A percentile compares a stretch with the other conserved stretches of the same genome.
phyloP scores from a whole-genome alignment of 2,888 invertebrate species.

The Drosophila diplacantha region DNA sequence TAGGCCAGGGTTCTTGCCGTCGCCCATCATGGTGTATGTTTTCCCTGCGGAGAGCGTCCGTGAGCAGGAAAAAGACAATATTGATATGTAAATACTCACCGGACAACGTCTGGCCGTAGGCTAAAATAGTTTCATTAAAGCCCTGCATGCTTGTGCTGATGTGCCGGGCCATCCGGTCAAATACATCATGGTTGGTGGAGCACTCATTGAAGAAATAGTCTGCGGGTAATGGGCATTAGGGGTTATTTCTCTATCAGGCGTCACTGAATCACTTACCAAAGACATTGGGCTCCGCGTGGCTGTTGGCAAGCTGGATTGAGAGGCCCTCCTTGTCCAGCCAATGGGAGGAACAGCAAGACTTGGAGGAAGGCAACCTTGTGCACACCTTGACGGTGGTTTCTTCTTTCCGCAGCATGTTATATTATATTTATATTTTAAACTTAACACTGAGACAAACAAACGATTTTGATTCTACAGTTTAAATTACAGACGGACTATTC shows the following conservation, averaged over 20 bases:
- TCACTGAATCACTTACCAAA: slow-evolving; percentile 7
- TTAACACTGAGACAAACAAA: background rate
- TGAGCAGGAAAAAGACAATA: background rate
- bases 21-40: slow-evolving; percentile 91
- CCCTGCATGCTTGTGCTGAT: slow-evolving; percentile 86
- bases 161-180: slow-evolving; percentile 83
- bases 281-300: slow-evolving; percentile 61
- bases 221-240: slow-evolving; percentile 23
- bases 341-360: slow-evolving; percentile 81
- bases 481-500: background rate
- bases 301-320: slow-evolving; percentile 80
- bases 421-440: no score
- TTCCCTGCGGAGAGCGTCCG: slow-evolving; percentile 78
- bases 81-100: slow-evolving; percentile 77
- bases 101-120: slow-evolving; percentile 94
- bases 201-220: slow-evolving; percentile 81
- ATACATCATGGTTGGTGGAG: slow-evolving; percentile 82
- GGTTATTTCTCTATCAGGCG: no score
- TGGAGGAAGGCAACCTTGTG: slow-evolving; percentile 82
- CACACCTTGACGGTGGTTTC: slow-evolving; percentile 82
- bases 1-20: slow-evolving; percentile 83
- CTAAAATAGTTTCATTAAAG: slow-evolving; percentile 92
- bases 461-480: background rate
- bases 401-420: background rate
- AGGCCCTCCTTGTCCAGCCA: slow-evolving; percentile 81